phyloP scores from a whole-genome alignment of 2,113 vertebrate genomes.

The Carassius carassius region DNA sequence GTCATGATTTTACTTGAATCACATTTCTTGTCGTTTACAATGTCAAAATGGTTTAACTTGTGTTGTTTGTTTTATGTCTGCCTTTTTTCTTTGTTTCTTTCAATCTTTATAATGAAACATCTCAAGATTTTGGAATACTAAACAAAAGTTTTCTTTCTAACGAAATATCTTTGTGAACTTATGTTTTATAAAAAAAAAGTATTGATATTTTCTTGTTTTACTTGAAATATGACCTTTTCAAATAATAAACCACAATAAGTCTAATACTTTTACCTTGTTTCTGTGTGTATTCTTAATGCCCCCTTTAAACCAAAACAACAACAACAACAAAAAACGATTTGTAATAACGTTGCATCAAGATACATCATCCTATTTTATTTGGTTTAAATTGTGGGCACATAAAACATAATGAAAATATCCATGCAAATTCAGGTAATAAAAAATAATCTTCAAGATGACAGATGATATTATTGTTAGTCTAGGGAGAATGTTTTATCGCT shows the following conservation, averaged over 20 bases:
- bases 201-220: not conserved
- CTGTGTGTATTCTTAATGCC: not conserved
- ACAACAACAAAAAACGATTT: not conserved
- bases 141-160: not conserved
- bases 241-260: not conserved
- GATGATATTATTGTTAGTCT: not conserved
- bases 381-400: not conserved
- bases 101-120: not conserved
- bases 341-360: not conserved
- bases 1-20: constrained; percentile 69
- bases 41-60: constrained; percentile 22
- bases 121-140: constrained; percentile 8
- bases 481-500: not conserved
- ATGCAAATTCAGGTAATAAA: not conserved
- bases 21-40: constrained; percentile 57
- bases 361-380: not conserved
- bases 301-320: not conserved
- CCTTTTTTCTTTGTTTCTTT: not conserved
- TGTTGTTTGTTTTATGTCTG: not conserved
- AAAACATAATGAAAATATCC: not conserved
- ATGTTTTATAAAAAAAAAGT: constrained; percentile 18
- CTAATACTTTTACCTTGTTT: not conserved
- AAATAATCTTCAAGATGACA: not conserved
- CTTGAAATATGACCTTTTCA: constrained; percentile 8
- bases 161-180: not conserved